Evolutionary conservation across 2,888 invertebrate genomes (phyloP).

Genomic region (Salticus scenicus): DNA sequence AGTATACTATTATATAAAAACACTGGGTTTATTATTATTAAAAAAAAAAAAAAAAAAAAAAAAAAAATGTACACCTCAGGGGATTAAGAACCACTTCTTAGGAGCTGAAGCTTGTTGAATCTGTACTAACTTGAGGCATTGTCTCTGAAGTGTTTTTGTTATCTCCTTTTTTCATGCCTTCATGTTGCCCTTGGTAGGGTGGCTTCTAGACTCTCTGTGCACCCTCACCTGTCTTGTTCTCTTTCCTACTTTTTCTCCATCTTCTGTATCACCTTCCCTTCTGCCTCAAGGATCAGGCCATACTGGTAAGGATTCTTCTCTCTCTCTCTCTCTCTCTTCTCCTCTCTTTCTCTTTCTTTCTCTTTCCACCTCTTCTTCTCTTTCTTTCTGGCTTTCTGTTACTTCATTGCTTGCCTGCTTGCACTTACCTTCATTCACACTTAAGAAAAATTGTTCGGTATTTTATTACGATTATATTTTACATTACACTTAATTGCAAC

Average conservation of each 20-base stretch:
- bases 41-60: no score
- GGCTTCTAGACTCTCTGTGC: slow-evolving; percentile 70
- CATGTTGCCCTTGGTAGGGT: slow-evolving; percentile 58
- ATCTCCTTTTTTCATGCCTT: slow-evolving; percentile 46
- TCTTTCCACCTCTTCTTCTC: not conserved
- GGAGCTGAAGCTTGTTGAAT: slow-evolving; percentile 65
- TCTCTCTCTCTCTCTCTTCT: slow-evolving; percentile 31
- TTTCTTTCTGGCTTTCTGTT: slow-evolving; percentile 45
- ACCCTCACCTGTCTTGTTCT: slow-evolving; percentile 70
- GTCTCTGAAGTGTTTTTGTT: slow-evolving; percentile 63
- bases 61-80: no score
- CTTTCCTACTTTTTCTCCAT: slow-evolving; percentile 70
- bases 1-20: no score
- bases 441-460: not conserved
- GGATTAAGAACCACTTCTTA: not conserved
- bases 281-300: slow-evolving; percentile 68
- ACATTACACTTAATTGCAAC: no score
- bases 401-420: slow-evolving; percentile 54
- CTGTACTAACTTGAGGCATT: slow-evolving; percentile 49
- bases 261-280: slow-evolving; percentile 70
- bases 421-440: slow-evolving; percentile 32
- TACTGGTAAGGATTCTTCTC: slow-evolving; percentile 58
- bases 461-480: no score
- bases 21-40: no score
- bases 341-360: slow-evolving; percentile 33